Evolutionary conservation across 2,888 invertebrate species (phyloP).

Genomic region (Altica lythri): DNA sequence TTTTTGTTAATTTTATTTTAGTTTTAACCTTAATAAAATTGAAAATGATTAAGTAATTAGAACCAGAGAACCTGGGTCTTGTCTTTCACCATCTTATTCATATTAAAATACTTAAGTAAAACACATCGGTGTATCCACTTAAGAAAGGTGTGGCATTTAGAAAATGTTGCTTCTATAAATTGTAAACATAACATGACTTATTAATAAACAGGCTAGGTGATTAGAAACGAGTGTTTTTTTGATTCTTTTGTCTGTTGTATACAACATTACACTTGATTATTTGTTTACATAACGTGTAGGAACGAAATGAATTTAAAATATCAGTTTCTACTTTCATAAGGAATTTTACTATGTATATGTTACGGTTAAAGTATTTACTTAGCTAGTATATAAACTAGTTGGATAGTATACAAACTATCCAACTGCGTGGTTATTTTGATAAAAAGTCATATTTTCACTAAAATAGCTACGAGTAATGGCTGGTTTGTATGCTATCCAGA

Average conservation of each 20-base stretch:
- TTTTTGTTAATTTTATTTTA: too few species aligned
- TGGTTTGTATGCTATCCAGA: too few species aligned
- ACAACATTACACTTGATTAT: slow-evolving; percentile 3
- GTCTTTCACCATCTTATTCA: slow-evolving; percentile 16
- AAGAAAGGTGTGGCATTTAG: slow-evolving; percentile 21
- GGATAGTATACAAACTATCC: too few species aligned
- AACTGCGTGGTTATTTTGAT: too few species aligned
- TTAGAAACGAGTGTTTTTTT: slow-evolving; percentile 19
- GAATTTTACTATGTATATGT: too few species aligned
- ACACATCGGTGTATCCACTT: slow-evolving; percentile 15
- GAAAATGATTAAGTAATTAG: slow-evolving; percentile 19
- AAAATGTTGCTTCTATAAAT: slow-evolving; percentile 24
- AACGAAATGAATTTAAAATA: too few species aligned
- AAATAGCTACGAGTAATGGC: too few species aligned
- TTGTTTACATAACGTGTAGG: slow-evolving; percentile 18
- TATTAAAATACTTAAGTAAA: slow-evolving; percentile 22
- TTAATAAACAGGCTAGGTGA: slow-evolving; percentile 21
- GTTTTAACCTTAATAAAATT: too few species aligned
- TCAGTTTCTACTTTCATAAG: too few species aligned
- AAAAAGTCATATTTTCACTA: too few species aligned
- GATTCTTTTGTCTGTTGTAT: background rate
- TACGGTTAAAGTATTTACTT: too few species aligned
- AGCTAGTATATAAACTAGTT: too few species aligned
- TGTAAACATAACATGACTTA: slow-evolving; percentile 21
- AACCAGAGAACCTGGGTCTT: slow-evolving; percentile 13